Evolutionary conservation across 1,140 invertebrate genomes (phyloP).

Genomic region (Hyles vespertilio): DNA sequence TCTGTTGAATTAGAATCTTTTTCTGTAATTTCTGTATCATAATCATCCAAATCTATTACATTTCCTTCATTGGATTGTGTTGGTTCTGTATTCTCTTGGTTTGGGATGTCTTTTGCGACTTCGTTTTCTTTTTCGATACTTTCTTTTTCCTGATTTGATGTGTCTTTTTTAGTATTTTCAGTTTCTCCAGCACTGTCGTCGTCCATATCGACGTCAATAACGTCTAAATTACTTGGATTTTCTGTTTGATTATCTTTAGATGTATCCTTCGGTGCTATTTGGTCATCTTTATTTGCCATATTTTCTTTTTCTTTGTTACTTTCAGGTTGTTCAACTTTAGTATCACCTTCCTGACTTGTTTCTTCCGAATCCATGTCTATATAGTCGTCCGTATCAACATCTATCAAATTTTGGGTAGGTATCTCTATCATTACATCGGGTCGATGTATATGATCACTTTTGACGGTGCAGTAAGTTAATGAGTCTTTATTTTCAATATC

Average conservation of each 20-base stretch:
- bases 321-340: not conserved
- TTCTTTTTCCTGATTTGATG: too few species aligned
- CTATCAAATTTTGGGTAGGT: slow-evolving; percentile 49
- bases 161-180: too few species aligned
- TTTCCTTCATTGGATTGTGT: not conserved
- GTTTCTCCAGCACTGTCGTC: too few species aligned
- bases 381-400: slow-evolving; percentile 14
- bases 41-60: not conserved
- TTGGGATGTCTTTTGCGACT: too few species aligned
- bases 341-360: not conserved
- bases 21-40: slow-evolving; percentile 1
- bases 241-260: not conserved
- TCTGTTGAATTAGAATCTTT: not conserved
- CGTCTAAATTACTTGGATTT: too few species aligned
- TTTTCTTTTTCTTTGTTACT: not conserved
- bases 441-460: slow-evolving; percentile 37
- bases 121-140: too few species aligned
- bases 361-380: not conserved
- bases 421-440: slow-evolving; percentile 60
- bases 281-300: not conserved
- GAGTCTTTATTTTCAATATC: slow-evolving; percentile 1
- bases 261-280: not conserved
- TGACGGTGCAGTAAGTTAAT: not conserved
- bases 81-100: too few species aligned
- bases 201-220: not conserved